phyloP scores from a whole-genome alignment of 1,140 invertebrate species.

The Neodiprion virginianus region DNA sequence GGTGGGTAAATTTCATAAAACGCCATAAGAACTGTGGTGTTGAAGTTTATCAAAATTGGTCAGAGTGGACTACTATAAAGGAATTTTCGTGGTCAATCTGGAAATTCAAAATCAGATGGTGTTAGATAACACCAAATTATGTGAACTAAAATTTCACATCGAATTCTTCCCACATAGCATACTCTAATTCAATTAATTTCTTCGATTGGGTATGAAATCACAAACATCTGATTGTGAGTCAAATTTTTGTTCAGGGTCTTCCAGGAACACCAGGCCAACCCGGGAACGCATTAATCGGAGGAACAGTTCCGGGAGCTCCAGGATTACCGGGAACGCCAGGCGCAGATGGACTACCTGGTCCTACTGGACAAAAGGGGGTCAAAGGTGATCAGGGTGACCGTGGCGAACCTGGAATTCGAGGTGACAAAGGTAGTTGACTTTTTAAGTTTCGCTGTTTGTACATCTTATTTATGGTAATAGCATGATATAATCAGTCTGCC shows the following conservation, averaged over 20 bases:
- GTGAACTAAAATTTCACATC: too few relatives aligned
- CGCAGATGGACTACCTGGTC: slow-evolving; percentile 56
- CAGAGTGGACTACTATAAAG: neutral
- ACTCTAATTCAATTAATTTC: too few relatives aligned
- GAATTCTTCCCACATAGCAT: too few relatives aligned
- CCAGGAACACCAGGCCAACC: slow-evolving; percentile 57
- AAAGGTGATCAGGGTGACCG: slow-evolving; percentile 55
- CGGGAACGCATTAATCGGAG: slow-evolving; percentile 37
- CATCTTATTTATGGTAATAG: too few relatives aligned
- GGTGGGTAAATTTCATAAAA: neutral
- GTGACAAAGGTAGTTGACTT: slow-evolving; percentile 44
- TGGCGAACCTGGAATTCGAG: slow-evolving; percentile 48
- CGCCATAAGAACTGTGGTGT: neutral
- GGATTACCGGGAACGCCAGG: slow-evolving; percentile 55
- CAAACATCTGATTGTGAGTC: too few relatives aligned
- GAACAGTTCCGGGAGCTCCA: slow-evolving; percentile 46
- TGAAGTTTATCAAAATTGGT: neutral
- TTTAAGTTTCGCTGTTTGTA: neutral
- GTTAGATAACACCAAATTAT: too few relatives aligned
- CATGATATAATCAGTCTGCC: too few relatives aligned
- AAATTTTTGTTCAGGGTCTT: slow-evolving; percentile 29
- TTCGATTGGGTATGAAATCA: too few relatives aligned
- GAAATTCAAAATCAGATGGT: too few relatives aligned
- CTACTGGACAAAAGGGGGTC: slow-evolving; percentile 55
- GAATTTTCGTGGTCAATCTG: too few relatives aligned